These are phyloP conservation scores for Pteromalus puparum DNA, from an alignment of 1,140 invertebrate species.

Conservation along the genomic window DNA sequence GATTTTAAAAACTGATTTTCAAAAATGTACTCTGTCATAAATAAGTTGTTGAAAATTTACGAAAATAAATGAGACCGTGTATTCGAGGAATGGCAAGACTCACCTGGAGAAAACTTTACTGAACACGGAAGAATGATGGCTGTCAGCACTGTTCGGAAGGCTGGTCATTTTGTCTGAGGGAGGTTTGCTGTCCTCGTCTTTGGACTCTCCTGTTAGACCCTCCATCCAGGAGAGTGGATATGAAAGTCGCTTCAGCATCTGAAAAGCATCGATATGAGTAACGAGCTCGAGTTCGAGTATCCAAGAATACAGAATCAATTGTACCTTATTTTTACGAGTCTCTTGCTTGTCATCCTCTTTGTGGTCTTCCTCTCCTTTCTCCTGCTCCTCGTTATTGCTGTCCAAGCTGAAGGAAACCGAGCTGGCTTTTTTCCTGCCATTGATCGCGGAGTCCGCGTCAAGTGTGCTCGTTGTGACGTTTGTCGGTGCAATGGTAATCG, in stretches of 20 bases:
- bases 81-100: neutral
- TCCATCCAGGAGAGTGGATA: conserved; percentile 96
- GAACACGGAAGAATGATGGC: conserved; percentile 85
- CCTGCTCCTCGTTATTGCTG: conserved; percentile 75
- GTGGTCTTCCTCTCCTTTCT: conserved; percentile 70
- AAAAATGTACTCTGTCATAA: conserved; percentile 6
- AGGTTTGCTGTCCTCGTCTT: conserved; percentile 75
- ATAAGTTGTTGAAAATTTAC: conserved; percentile 10
- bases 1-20: conserved; percentile 14
- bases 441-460: conserved; percentile 73
- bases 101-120: conserved; percentile 93
- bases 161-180: conserved; percentile 71
- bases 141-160: conserved; percentile 80
- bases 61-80: neutral
- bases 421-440: conserved; percentile 81
- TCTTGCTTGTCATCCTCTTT: conserved; percentile 76
- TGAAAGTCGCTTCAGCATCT: conserved; percentile 93
- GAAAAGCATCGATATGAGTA: conserved; percentile 45
- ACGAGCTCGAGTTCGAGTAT: neutral
- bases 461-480: conserved; percentile 75
- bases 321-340: conserved; percentile 75
- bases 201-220: conserved; percentile 83
- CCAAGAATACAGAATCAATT: neutral
- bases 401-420: conserved; percentile 86
- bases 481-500: conserved; percentile 83